Evolutionary conservation across 2,888 invertebrate genomes (phyloP), one percentile per base, ranked within the genome.

Genomic region (Nephrotoma flavescens): DNA sequence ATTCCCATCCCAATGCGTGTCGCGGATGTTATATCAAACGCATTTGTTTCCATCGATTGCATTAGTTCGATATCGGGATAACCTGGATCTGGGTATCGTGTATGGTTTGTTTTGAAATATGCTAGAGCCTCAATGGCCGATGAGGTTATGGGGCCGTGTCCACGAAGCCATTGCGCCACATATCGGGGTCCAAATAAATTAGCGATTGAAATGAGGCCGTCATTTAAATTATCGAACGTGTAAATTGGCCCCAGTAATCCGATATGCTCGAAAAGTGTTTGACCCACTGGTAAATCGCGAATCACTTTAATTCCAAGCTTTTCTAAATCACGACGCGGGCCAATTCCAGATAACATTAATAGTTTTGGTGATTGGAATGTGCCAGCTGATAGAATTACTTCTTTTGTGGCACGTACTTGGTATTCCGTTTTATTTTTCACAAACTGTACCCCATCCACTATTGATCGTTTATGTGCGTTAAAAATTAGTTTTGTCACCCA

Each of bases 51-150:
- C 45, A 93, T 93, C 0, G 92, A 89, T 87, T 94, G 94, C 85
- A 95, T 89, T 41, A 95, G 90, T 90, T 95, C 94, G 15, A 95
- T 92, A 88, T 95, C 95, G 0, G 95, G 95, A 89, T 94, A 93
- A 1, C 93, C 93, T 11, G 86, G 84, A 2, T 92, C 92, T 0
- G 90, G 88, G 89, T 93, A 93, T 2, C 91, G 89, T 2, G 94
- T 93, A n/a, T 92, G 90, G 87, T 94, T 93, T 0, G 94, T 94
- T 90, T 94, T 93, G 2, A 94, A 91, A 88, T 93, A 94, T 0
- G 92, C 93, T 57, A 94, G 90, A 1, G 93, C 93, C 90, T 94
- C 94, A 0, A 93, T 92, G 2, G 93, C 94, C 84, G 93, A 89
- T 1, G 92, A 91, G 0, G 94, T 92, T 87, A 94, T 89, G 0